Percentiles rank a stretch among this genome's conserved stretches.
Conservation (phyloP, 2,888 invertebrate species). For the Orthosia gothica region DNA sequence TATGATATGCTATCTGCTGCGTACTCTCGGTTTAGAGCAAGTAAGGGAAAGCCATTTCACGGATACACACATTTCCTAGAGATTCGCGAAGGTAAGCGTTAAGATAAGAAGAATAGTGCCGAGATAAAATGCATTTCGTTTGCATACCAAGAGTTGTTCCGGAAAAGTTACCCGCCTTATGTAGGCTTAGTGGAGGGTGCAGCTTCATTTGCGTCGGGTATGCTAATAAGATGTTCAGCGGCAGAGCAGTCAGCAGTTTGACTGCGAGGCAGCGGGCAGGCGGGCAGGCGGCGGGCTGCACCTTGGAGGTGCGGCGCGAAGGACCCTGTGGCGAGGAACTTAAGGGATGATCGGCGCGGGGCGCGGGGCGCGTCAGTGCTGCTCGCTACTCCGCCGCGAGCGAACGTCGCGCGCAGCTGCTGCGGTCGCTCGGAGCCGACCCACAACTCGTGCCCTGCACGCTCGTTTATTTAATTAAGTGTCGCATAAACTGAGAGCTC, state of each 20-base stretch:
- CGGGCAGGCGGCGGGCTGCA: slow-evolving; percentile 72
- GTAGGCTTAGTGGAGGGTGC: slow-evolving; percentile 73
- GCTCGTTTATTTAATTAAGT: slow-evolving; percentile 87
- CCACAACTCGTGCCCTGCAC: slow-evolving; percentile 69
- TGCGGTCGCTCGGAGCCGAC: slow-evolving; percentile 68
- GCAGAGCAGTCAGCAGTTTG: slow-evolving; percentile 85
- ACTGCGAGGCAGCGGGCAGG: slow-evolving; percentile 70
- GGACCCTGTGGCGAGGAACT: slow-evolving; percentile 75
- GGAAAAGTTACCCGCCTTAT: slow-evolving; percentile 69
- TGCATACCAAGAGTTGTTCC: slow-evolving; percentile 65
- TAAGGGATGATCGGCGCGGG: slow-evolving; percentile 81
- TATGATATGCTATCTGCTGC: slow-evolving; percentile 28
- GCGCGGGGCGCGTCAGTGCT: slow-evolving; percentile 85
- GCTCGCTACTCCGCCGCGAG: slow-evolving; percentile 85
- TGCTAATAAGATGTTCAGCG: slow-evolving; percentile 84
- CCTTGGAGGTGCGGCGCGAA: slow-evolving; percentile 81
- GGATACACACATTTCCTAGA: slow-evolving; percentile 41
- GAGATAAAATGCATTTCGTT: slow-evolving; percentile 66
- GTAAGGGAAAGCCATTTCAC: slow-evolving; percentile 39
- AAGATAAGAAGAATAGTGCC: slow-evolving; percentile 58
- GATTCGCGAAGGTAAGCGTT: slow-evolving; percentile 38
- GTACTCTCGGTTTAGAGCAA: slow-evolving; percentile 22
- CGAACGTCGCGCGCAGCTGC: slow-evolving; percentile 79
- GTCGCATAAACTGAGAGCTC: slow-evolving; percentile 85
- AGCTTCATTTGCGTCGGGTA: slow-evolving; percentile 86